Percentiles rank a stretch among this genome's conserved stretches.
Evolutionary conservation across 2,888 invertebrate genomes (phyloP).

Genomic region (Physocephala rufipes): DNA sequence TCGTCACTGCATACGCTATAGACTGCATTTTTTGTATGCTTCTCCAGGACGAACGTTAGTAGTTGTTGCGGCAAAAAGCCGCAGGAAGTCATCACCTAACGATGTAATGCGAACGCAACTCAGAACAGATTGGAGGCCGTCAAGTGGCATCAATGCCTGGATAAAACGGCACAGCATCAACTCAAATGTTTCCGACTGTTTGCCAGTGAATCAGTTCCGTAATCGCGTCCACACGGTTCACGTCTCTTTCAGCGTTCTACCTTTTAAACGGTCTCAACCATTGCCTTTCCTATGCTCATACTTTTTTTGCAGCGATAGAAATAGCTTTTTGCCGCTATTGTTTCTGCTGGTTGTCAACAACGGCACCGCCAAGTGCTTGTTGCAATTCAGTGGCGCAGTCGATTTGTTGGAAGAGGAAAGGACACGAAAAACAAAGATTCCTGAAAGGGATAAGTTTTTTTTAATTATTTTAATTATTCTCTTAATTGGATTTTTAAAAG

Average conservation of each 20-base stretch:
- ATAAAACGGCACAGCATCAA: conserved; percentile 30
- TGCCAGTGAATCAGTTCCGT: conserved; percentile 22
- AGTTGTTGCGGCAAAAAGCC: conserved; percentile 18
- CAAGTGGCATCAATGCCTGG: conserved; percentile 22
- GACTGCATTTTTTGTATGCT: neutral
- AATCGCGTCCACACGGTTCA: conserved; percentile 32
- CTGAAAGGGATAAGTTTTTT: too few relatives aligned
- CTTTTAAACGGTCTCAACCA: neutral
- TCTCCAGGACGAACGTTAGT: too few relatives aligned
- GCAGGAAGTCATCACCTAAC: conserved; percentile 23
- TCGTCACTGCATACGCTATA: too few relatives aligned
- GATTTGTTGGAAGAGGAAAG: too few relatives aligned
- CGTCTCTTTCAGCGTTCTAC: conserved; percentile 14
- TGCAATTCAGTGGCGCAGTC: neutral
- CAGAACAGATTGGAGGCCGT: conserved; percentile 13
- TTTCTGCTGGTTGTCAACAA: conserved; percentile 32
- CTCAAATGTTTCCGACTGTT: conserved; percentile 30
- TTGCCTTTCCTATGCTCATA: neutral
- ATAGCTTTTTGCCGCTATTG: conserved; percentile 17
- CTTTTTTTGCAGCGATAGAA: conserved; percentile 7
- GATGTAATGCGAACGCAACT: conserved; percentile 25
- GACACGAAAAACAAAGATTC: too few relatives aligned
- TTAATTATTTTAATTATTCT: too few relatives aligned
- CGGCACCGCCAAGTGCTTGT: conserved; percentile 23
- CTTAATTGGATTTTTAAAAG: too few relatives aligned